Base-by-base conservation (phyloP, 2,797 vertebrate species). In the Ctenopoma kingsleyae region DNA sequence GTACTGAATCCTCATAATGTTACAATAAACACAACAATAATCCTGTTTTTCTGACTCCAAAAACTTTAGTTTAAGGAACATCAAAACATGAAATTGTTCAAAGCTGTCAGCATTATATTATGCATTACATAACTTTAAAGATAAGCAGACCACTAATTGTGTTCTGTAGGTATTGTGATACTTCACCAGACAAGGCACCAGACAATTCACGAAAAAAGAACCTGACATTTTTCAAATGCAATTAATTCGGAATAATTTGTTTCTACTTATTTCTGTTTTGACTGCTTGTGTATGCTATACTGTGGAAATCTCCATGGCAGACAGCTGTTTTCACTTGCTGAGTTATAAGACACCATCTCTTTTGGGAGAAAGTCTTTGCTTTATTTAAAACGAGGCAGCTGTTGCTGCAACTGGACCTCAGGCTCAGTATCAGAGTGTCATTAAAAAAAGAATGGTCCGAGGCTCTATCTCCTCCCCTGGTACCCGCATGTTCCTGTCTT, bases 331-430 rank as follows among this genome's bases (percentile, higher is more conserved):
- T 79, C 44, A 40, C 76, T 59, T 52, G 62, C 80, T 85, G 64
- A 76, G 70, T 81, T 72, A 84, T 68, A 65, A 77, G 72, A 78
- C 23, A 50, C 71, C 23, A 32, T 78, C 70, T 71, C 86, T 84
- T 75, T 78, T 80, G 81, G 85, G 70, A 83, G 38, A 53, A 54
- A 70, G 52, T 50, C 82, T 88, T 73, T 78, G 78, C 83, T 92
- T 93, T 93, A 93, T 92, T 92, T 92, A 93, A 92, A 91, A 81
- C 4, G 60, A 82, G 90, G 86, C 91, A 94, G 90, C 90, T 93
- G 93, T 87, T 91, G 70, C 76, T 78, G 74, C 77, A 76, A 82
- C 85, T 81, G 83, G 87, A 92, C 91, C 87, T 71, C 68, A 57
- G 92, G 90, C 91, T 70, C 75, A 86, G 85, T 81, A 90, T 91